A percentile compares a stretch with the other conserved stretches of the same genome.
phyloP scores from a whole-genome alignment of 2,888 invertebrate genomes.

The Epirrhoe alternata region DNA sequence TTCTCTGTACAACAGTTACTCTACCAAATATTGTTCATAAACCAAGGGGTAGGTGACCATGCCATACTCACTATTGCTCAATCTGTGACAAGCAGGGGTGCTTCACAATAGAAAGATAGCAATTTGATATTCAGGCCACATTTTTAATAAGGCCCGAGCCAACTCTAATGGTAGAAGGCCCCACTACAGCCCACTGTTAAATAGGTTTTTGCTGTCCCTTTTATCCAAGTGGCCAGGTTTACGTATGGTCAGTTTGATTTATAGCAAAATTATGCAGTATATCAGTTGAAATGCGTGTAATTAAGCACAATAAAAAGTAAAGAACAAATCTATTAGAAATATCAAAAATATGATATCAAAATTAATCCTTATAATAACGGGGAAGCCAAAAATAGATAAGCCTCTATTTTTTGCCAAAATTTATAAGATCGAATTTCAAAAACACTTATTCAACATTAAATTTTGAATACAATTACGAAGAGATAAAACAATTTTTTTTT shows the following conservation, averaged over 20 bases:
- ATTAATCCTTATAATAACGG: too few species aligned
- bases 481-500: too few species aligned
- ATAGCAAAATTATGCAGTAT: slow-evolving; percentile 25
- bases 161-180: slow-evolving; percentile 58
- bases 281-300: not conserved
- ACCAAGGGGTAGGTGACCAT: slow-evolving; percentile 60
- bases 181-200: slow-evolving; percentile 71
- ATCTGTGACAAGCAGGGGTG: slow-evolving; percentile 60
- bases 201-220: slow-evolving; percentile 75
- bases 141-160: slow-evolving; percentile 81
- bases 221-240: slow-evolving; percentile 57
- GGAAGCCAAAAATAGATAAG: too few species aligned
- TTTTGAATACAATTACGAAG: too few species aligned
- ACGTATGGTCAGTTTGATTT: slow-evolving; percentile 54
- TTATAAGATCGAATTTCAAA: too few species aligned
- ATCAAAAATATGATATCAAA: not conserved
- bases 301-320: not conserved
- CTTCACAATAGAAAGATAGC: slow-evolving; percentile 79
- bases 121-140: slow-evolving; percentile 86
- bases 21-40: slow-evolving; percentile 54
- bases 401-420: too few species aligned
- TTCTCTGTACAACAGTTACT: slow-evolving; percentile 47
- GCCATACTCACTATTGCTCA: not conserved
- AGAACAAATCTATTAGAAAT: not conserved
- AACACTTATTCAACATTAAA: too few species aligned